Evolutionary conservation across 2,888 invertebrate genomes (phyloP).

Genomic region (Strigamia transsilvanica): DNA sequence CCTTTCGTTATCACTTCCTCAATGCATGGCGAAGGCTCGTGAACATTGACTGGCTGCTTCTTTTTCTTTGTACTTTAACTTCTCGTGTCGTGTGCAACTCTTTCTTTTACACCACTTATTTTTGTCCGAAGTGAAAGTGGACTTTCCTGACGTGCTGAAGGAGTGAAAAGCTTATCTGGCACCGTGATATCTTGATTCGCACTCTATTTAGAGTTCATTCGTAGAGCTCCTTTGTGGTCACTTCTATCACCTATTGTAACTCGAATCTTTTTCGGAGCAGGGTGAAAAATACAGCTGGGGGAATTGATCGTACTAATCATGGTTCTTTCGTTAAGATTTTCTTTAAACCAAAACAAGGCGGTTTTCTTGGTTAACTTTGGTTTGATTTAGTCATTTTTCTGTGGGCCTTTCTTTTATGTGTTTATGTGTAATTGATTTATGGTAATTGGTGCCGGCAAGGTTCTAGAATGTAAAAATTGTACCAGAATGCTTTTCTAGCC

Average conservation of each 20-base stretch:
- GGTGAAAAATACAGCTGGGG: not conserved
- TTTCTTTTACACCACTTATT: conserved; percentile 30
- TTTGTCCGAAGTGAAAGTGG: conserved; percentile 23
- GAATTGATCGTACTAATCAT: conserved; percentile 25
- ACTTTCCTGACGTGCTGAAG: conserved; percentile 16
- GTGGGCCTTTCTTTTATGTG: too few relatives aligned
- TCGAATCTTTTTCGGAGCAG: not conserved
- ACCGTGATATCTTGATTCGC: conserved; percentile 18
- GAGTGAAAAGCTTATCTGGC: conserved; percentile 12
- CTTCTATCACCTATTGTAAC: not conserved
- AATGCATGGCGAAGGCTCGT: not conserved
- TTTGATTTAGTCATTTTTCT: too few relatives aligned
- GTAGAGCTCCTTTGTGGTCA: conserved; percentile 10
- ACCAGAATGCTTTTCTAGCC: too few relatives aligned
- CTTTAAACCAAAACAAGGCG: too few relatives aligned
- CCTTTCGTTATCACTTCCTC: conserved; percentile 25
- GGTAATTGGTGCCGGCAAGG: too few relatives aligned
- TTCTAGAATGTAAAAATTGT: too few relatives aligned
- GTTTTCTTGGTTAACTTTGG: too few relatives aligned
- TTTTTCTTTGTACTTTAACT: conserved; percentile 9
- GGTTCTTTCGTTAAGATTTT: not conserved
- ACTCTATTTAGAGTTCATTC: conserved; percentile 25
- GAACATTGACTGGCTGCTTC: conserved; percentile 25
- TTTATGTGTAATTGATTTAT: too few relatives aligned
- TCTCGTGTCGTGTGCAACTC: conserved; percentile 13